Conservation (phyloP, 2,797 vertebrate genomes). For the Pangasius larnaudii region DNA sequence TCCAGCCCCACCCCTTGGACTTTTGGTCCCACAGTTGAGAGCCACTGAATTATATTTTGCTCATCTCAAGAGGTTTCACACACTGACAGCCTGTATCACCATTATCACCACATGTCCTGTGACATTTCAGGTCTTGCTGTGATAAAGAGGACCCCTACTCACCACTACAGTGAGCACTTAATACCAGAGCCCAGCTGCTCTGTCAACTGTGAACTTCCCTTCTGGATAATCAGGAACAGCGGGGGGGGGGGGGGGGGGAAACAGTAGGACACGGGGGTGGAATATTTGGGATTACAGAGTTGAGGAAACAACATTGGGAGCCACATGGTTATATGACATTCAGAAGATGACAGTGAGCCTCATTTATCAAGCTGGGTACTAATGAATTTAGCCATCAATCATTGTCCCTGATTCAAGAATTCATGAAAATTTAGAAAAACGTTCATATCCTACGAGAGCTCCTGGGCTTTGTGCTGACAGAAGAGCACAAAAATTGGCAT, state of each 20-base stretch:
- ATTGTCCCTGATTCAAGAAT: neutral
- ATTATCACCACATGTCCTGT: slow-evolving; percentile 51
- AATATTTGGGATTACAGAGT: neutral
- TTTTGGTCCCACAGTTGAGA: neutral
- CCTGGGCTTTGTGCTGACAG: neutral
- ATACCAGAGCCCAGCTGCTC: slow-evolving; percentile 64
- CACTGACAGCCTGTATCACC: neutral
- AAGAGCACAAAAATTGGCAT: neutral
- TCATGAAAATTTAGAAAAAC: neutral
- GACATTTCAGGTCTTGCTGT: slow-evolving; percentile 65
- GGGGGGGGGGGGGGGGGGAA: slow-evolving; percentile 58
- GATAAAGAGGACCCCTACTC: slow-evolving; percentile 53
- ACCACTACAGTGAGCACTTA: slow-evolving; percentile 58
- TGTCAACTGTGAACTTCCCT: slow-evolving; percentile 65
- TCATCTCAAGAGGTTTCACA: neutral
- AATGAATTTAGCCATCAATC: neutral
- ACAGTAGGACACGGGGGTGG: slow-evolving; percentile 35
- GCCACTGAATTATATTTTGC: neutral
- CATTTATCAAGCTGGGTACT: neutral
- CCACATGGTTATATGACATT: slow-evolving; percentile 1
- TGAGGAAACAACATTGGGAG: neutral
- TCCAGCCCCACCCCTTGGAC: neutral
- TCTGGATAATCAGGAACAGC: slow-evolving; percentile 52
- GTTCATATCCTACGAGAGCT: neutral
- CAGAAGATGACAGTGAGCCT: neutral